Conservation (phyloP, 2,797 vertebrate genomes). For the Rhinogobio ventralis region DNA sequence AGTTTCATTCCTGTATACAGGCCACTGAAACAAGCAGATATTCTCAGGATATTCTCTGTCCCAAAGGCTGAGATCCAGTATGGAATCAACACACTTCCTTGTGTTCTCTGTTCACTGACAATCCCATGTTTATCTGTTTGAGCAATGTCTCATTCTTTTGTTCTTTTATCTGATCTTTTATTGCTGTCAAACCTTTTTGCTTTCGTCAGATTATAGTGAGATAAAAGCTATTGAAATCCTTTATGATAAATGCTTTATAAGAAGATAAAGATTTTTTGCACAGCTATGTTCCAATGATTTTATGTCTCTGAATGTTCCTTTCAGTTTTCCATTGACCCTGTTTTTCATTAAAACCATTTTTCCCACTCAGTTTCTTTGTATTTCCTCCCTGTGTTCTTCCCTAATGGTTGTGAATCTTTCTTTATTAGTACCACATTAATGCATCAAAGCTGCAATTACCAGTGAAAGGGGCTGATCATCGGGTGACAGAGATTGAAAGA, state of each 20-base stretch:
- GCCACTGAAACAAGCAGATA: neutral
- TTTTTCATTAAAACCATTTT: neutral
- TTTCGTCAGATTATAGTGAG: neutral
- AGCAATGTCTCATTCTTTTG: neutral
- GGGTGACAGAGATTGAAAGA: neutral
- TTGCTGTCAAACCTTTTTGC: neutral
- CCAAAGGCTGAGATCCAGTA: neutral
- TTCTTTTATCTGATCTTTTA: neutral
- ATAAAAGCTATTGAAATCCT: slow-evolving; percentile 4
- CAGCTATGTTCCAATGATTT: too few relatives aligned
- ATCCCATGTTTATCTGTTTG: neutral
- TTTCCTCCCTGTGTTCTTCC: neutral
- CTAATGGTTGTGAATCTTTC: neutral
- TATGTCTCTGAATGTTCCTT: neutral
- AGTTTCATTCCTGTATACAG: neutral
- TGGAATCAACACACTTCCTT: neutral
- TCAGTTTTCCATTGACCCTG: neutral
- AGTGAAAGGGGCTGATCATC: slow-evolving; percentile 7
- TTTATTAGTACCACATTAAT: neutral
- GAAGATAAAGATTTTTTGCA: neutral
- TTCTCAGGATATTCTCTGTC: neutral
- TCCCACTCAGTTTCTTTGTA: too few relatives aligned
- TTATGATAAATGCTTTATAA: neutral
- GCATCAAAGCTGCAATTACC: neutral
- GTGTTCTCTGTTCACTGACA: neutral